phyloP scores from a whole-genome alignment of 2,113 vertebrate species.

The Callospermophilus lateralis region DNA sequence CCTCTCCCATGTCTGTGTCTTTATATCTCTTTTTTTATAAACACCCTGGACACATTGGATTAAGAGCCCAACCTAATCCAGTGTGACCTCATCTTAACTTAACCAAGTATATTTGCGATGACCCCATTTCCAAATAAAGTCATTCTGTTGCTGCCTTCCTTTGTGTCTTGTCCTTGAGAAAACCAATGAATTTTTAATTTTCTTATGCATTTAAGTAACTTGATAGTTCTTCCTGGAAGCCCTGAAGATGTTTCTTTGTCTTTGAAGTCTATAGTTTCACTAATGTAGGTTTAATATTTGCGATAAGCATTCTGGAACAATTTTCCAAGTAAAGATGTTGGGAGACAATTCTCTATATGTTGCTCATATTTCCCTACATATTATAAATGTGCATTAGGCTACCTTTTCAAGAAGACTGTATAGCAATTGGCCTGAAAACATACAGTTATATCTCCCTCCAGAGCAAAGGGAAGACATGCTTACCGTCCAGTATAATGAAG shows the following conservation, averaged over 20 bases:
- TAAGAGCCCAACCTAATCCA: background rate
- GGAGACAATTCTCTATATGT: background rate
- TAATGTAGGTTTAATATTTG: conserved; percentile 24
- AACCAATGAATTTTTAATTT: background rate
- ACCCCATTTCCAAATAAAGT: background rate
- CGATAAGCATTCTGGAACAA: conserved; percentile 8
- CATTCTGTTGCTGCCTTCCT: background rate
- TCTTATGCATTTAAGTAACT: background rate
- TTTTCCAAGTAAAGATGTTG: background rate
- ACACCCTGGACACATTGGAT: background rate
- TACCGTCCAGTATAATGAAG: background rate
- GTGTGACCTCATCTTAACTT: background rate
- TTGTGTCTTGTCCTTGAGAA: background rate
- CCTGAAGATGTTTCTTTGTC: background rate
- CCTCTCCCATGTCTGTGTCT: background rate
- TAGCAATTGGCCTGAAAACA: background rate
- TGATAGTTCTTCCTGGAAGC: background rate
- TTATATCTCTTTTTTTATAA: background rate
- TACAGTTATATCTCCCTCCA: background rate
- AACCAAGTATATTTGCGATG: background rate
- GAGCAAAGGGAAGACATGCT: background rate
- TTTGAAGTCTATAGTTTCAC: background rate
- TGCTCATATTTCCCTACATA: background rate
- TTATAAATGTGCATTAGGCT: background rate
- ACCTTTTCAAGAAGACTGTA: background rate